Evolutionary conservation across 2,113 vertebrate species (phyloP).

Genomic region (Spea bombifrons): DNA sequence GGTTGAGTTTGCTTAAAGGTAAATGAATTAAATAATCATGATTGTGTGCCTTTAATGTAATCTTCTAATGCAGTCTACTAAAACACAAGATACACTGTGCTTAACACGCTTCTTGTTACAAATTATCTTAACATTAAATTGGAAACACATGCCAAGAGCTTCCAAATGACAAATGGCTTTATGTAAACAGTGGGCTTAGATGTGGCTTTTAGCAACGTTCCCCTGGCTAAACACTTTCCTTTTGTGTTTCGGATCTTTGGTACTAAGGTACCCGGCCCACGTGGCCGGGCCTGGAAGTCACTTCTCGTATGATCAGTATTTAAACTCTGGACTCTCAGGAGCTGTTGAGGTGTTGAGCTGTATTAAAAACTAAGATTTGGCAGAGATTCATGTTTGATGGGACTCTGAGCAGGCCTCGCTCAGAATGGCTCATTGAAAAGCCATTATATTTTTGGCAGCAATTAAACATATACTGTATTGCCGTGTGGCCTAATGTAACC

Average conservation of each 20-base stretch:
- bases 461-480: neutral
- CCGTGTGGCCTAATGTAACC: neutral
- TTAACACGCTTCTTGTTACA: too few species aligned
- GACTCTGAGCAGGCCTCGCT: neutral
- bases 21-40: too few species aligned
- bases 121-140: too few species aligned
- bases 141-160: conserved; percentile 8
- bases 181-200: conserved; percentile 31
- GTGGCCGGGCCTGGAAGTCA: conserved; percentile 14
- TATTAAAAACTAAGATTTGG: conserved; percentile 12
- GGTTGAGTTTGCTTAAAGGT: too few species aligned
- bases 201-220: conserved; percentile 19
- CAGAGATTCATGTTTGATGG: neutral
- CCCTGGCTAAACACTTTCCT: conserved; percentile 14
- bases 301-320: conserved; percentile 24
- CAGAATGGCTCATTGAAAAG: conserved; percentile 4
- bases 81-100: too few species aligned
- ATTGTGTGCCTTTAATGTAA: too few species aligned
- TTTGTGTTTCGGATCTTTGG: conserved; percentile 28
- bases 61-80: too few species aligned
- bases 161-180: conserved; percentile 12
- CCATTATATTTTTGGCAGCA: conserved; percentile 10
- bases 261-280: conserved; percentile 19
- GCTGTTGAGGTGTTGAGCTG: conserved; percentile 33
- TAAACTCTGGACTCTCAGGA: conserved; percentile 24